A percentile compares a stretch with the other conserved stretches of the same genome.
These are phyloP conservation scores for Pollenia labialis DNA, from an alignment of 2,888 invertebrate genomes.

Conservation along the genomic window DNA sequence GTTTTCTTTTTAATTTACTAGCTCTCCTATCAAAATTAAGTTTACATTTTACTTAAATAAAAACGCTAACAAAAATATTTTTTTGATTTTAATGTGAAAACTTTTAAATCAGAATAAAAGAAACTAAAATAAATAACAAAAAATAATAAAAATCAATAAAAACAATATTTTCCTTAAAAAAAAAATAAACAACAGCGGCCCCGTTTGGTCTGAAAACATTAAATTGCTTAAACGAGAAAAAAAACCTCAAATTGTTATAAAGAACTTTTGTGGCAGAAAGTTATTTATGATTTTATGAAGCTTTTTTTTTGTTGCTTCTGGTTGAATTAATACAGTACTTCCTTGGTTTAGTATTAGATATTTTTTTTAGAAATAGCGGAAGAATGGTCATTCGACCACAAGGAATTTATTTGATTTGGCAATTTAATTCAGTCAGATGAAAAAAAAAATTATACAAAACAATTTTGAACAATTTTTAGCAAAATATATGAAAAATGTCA, in stretches of 20 bases:
- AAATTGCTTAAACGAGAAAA: neutral
- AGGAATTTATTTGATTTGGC: constrained; percentile 24
- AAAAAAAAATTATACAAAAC: constrained; percentile 3
- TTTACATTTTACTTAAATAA: too few relatives aligned
- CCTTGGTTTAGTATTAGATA: neutral
- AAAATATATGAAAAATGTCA: constrained; percentile 4
- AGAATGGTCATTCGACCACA: constrained; percentile 16
- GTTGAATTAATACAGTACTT: neutral
- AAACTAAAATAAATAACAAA: constrained; percentile 7
- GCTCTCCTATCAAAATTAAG: too few relatives aligned
- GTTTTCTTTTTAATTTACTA: too few relatives aligned
- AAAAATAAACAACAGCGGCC: constrained; percentile 51
- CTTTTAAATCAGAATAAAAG: constrained; percentile 10
- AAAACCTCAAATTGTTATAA: constrained; percentile 8
- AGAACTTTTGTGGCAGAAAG: constrained; percentile 40
- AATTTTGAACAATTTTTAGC: neutral
- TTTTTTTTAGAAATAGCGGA: neutral
- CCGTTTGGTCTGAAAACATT: constrained; percentile 60
- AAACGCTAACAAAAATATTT: neutral
- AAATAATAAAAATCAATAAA: constrained; percentile 29
- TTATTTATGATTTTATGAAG: constrained; percentile 46
- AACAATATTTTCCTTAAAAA: constrained; percentile 25
- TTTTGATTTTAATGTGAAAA: constrained; percentile 7
- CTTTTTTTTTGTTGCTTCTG: neutral
- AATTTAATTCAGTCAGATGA: neutral